Base-by-base conservation (phyloP, 2,888 invertebrate genomes). In the Apantesis nais region DNA sequence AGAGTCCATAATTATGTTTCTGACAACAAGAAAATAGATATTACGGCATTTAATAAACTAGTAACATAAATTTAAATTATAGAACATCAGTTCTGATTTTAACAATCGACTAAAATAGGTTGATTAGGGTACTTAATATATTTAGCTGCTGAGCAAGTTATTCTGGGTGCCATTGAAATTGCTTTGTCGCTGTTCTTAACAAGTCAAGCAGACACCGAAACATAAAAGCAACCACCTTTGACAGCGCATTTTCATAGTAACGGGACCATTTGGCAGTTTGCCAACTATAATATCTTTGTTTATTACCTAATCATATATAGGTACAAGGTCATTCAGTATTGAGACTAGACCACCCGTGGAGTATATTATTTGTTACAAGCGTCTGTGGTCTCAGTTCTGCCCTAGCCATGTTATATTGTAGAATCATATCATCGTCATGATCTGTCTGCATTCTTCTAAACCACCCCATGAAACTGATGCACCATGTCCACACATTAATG, bases 221-320 rank as follows among this genome's bases (percentile, higher is more conserved):
- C 65, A 52, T 48, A 31, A 31, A 29, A 7, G n/a, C 14, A 66
- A 52, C 65, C 65, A 63, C 64, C 31, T 55, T n/a, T 55, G 52
- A 12, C 44, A 29, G 29, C 29, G 9, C 19, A 12, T 29, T 63
- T 16, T 34, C 34, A 25, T 72, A 52, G 34, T 64, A 60, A 66
- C 67, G 39, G 69, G 68, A 66, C 44, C 29, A 22, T 14, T 71
- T 81, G 79, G 79, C 67, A 2, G 39, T 19, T 41, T 12, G 77
- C 79, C 81, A 80, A 75, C 31, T 71, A 69, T 52, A 74, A 78
- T 70, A 72, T 70, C 81, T 76, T 76, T 74, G 77, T 77, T 81
- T 77, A 67, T 74, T 68, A 62, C 70, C 66, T 65, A 39, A 25
- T 66, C 66, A 58, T 58, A 58, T 58, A 14, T 66, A 29, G n/a